phyloP scores from a whole-genome alignment of 2,113 vertebrate genomes.

The Ursus arctos region DNA sequence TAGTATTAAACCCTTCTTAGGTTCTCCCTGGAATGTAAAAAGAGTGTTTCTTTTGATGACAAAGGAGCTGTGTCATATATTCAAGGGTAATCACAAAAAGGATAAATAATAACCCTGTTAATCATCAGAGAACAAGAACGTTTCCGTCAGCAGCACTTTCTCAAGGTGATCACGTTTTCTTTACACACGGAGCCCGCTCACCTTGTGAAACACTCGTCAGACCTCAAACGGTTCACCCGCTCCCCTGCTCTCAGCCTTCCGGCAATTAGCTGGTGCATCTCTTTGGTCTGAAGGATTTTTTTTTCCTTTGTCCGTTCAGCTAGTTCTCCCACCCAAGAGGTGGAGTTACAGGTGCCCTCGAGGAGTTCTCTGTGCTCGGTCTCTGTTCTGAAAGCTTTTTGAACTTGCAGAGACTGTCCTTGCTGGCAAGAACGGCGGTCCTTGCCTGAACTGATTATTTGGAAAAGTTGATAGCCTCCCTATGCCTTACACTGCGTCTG shows the following conservation, averaged over 20 bases:
- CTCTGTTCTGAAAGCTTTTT: constrained; percentile 30
- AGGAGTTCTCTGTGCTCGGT: not conserved
- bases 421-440: not conserved
- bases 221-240: not conserved
- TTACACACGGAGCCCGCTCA: not conserved
- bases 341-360: not conserved
- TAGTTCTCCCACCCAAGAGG: not conserved
- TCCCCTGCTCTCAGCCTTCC: not conserved
- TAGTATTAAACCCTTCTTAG: constrained; percentile 82
- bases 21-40: constrained; percentile 84
- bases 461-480: not conserved
- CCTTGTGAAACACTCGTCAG: constrained; percentile 56
- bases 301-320: not conserved
- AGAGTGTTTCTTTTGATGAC: constrained; percentile 80
- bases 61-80: constrained; percentile 79
- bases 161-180: constrained; percentile 80
- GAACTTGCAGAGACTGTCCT: not conserved
- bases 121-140: constrained; percentile 72
- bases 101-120: constrained; percentile 83
- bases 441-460: not conserved
- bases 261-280: constrained; percentile 17
- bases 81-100: constrained; percentile 83
- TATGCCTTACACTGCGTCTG: not conserved
- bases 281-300: not conserved
- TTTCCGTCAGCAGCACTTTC: not conserved